A percentile compares a stretch with the other conserved stretches of the same genome.
These are phyloP conservation scores for Philaenus spumarius DNA, from an alignment of 1,140 invertebrate species.

Conservation along the genomic window DNA sequence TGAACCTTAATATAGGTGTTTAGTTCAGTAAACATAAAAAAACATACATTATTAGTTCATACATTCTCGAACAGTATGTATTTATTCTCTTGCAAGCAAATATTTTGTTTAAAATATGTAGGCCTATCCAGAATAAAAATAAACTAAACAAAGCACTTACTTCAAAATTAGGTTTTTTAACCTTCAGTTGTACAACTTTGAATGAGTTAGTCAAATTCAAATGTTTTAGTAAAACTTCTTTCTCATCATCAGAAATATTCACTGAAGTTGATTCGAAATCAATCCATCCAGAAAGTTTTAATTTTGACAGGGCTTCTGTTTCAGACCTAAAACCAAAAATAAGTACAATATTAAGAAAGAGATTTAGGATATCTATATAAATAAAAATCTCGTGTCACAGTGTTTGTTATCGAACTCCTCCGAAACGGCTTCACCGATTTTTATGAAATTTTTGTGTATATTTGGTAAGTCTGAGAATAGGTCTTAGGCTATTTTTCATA, in stretches of 20 bases:
- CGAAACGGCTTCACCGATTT: too few relatives aligned
- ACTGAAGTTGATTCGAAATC: conserved; percentile 39
- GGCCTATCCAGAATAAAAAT: neutral
- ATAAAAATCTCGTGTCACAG: too few relatives aligned
- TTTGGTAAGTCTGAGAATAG: too few relatives aligned
- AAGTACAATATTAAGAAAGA: too few relatives aligned
- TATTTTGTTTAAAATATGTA: neutral
- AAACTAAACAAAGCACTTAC: conserved; percentile 1
- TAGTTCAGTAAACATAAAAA: too few relatives aligned
- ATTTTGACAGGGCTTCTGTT: conserved; percentile 39
- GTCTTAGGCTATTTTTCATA: too few relatives aligned
- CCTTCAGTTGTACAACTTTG: conserved; percentile 13
- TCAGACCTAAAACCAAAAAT: conserved; percentile 36
- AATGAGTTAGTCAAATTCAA: conserved; percentile 1
- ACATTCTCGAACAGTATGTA: neutral
- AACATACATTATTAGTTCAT: neutral
- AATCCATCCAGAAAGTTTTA: conserved; percentile 58
- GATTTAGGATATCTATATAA: too few relatives aligned
- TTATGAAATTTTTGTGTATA: too few relatives aligned
- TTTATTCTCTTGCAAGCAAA: neutral
- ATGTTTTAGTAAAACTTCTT: neutral
- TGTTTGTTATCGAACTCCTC: too few relatives aligned
- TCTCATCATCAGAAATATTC: conserved; percentile 5
- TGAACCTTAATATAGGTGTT: too few relatives aligned
- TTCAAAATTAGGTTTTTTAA: conserved; percentile 23